Evolutionary conservation across 2,797 vertebrate genomes (phyloP).

Genomic region (Sebastes vulpes): DNA sequence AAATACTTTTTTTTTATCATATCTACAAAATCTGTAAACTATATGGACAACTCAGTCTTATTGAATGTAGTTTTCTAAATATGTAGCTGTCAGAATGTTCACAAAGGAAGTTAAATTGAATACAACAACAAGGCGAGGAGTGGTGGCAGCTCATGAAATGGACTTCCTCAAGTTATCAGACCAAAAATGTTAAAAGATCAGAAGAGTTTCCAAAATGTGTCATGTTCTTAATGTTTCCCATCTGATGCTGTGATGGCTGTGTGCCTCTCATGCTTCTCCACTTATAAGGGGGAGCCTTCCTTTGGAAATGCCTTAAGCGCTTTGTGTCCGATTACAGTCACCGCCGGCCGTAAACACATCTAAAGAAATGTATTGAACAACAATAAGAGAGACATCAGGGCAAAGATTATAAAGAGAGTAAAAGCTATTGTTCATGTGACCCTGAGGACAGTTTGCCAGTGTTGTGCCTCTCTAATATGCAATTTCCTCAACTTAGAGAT

Average conservation of each 20-base stretch:
- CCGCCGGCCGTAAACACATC: neutral
- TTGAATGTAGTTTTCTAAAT: neutral
- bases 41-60: neutral
- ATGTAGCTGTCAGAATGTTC: neutral
- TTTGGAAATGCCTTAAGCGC: neutral
- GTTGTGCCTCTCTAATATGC: conserved; percentile 48
- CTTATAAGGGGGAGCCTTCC: neutral
- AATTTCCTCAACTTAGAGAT: conserved; percentile 60
- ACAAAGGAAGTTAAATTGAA: neutral
- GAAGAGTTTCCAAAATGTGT: neutral
- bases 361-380: neutral
- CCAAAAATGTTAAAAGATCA: neutral
- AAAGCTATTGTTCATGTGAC: conserved; percentile 25
- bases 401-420: neutral
- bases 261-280: neutral
- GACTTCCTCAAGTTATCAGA: neutral
- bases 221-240: neutral
- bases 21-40: neutral
- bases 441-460: conserved; percentile 21
- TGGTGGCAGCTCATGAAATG: neutral
- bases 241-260: conserved; percentile 14
- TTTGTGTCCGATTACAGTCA: neutral
- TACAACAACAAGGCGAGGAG: neutral
- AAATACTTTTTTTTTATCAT: neutral
- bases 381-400: neutral